Evolutionary conservation across 2,113 vertebrate species (phyloP).

Genomic region (Symphodus melops): DNA sequence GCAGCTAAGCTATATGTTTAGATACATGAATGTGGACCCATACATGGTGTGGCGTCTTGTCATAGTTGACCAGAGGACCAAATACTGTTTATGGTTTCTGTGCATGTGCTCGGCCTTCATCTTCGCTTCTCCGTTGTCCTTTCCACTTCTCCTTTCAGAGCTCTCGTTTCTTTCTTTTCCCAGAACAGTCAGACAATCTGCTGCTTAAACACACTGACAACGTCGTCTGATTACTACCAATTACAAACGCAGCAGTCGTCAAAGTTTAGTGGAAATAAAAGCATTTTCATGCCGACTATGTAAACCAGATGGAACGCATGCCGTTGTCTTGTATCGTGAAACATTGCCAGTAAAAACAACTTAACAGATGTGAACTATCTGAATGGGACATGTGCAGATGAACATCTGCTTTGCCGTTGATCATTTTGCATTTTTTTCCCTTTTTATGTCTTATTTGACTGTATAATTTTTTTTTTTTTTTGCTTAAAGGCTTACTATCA

Average conservation of each 20-base stretch:
- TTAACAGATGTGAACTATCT: slow-evolving; percentile 22
- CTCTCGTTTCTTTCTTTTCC: slow-evolving; percentile 33
- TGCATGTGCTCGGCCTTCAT: background rate
- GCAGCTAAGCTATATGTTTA: background rate
- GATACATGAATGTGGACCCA: slow-evolving; percentile 17
- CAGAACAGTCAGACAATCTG: background rate
- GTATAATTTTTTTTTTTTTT: background rate
- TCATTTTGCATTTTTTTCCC: background rate
- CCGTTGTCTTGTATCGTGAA: slow-evolving; percentile 15
- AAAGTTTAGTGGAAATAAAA: slow-evolving; percentile 2
- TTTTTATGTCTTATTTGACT: background rate
- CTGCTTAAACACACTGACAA: background rate
- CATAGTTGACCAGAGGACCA: background rate
- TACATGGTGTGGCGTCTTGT: background rate
- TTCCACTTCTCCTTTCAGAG: slow-evolving; percentile 30
- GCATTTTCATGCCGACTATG: background rate
- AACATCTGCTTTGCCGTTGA: slow-evolving; percentile 31
- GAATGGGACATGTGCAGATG: slow-evolving; percentile 3
- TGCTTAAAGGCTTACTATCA: background rate
- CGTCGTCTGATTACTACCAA: background rate
- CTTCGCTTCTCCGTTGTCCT: slow-evolving; percentile 9
- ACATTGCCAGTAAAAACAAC: background rate
- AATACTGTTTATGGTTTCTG: background rate
- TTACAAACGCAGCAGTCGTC: slow-evolving; percentile 10
- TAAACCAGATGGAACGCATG: background rate